Conservation (phyloP, 1,140 invertebrate species). For the Goniozus legneri region DNA sequence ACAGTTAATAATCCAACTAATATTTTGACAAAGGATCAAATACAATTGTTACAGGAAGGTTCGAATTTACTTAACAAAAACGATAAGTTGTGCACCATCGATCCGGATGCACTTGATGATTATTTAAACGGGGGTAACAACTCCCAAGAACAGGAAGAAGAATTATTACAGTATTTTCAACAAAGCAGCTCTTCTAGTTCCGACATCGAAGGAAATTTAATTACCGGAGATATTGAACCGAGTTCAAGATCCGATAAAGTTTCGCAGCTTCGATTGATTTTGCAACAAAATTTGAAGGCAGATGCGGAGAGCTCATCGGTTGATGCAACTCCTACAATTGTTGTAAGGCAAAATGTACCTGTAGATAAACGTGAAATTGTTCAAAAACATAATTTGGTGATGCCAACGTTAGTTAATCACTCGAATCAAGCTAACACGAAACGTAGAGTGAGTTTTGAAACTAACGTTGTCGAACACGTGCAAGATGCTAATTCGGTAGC, state of each 20-base stretch:
- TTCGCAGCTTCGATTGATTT: conserved; percentile 67
- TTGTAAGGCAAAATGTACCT: conserved; percentile 27
- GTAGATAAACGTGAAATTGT: conserved; percentile 30
- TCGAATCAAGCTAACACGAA: conserved; percentile 36
- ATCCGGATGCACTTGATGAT: conserved; percentile 74
- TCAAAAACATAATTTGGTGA: conserved; percentile 40
- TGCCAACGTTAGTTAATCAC: conserved; percentile 43
- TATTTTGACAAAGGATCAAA: conserved; percentile 33
- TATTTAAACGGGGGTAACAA: conserved; percentile 72
- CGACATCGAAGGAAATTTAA: conserved; percentile 33
- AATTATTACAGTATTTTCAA: conserved; percentile 75
- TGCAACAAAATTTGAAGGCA: conserved; percentile 66
- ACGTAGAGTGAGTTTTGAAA: conserved; percentile 63
- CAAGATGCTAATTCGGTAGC: conserved; percentile 33
- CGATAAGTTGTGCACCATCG: conserved; percentile 62
- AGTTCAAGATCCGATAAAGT: conserved; percentile 61
- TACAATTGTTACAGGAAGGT: conserved; percentile 33
- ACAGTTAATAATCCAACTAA: conserved; percentile 14
- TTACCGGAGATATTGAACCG: conserved; percentile 29
- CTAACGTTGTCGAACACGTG: conserved; percentile 46
- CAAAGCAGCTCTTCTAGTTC: conserved; percentile 52
- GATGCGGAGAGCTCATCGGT: conserved; percentile 37
- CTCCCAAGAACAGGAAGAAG: conserved; percentile 76
- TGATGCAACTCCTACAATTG: conserved; percentile 29
- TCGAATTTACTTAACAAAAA: conserved; percentile 23